phyloP scores from a whole-genome alignment of 2,888 invertebrate genomes.

The Hermaeophaga mercurialis region DNA sequence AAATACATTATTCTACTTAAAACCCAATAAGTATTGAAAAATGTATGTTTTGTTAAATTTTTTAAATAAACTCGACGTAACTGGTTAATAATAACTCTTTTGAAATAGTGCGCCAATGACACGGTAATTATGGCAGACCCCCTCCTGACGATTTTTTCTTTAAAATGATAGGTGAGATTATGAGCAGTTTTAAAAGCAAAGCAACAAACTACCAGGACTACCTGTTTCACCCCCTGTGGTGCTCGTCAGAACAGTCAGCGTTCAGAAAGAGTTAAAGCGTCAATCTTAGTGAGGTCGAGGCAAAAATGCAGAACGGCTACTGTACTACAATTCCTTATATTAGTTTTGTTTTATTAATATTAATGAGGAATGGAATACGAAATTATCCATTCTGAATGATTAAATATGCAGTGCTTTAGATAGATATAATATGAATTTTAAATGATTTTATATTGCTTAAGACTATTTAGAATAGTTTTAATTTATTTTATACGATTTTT shows the following conservation, averaged over 20 bases:
- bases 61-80: too few relatives aligned
- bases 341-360: constrained; percentile 22
- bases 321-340: constrained; percentile 26
- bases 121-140: constrained; percentile 33
- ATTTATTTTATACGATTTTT: too few relatives aligned
- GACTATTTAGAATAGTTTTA: too few relatives aligned
- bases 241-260: constrained; percentile 39
- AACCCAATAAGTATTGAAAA: too few relatives aligned
- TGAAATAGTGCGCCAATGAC: constrained; percentile 8
- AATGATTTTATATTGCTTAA: too few relatives aligned
- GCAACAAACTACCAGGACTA: constrained; percentile 29
- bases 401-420: too few relatives aligned
- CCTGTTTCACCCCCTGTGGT: constrained; percentile 41
- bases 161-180: constrained; percentile 25
- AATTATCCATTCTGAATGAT: too few relatives aligned
- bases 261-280: constrained; percentile 36
- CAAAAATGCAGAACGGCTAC: constrained; percentile 36
- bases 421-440: too few relatives aligned
- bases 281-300: constrained; percentile 33
- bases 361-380: constrained; percentile 18
- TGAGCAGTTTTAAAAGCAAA: constrained; percentile 15
- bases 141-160: constrained; percentile 28
- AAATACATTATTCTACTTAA: too few relatives aligned
- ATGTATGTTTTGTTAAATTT: too few relatives aligned
- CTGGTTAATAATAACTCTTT: neutral